Evolutionary conservation across 2,797 vertebrate genomes (phyloP).

Genomic region (Cuniculus paca): DNA sequence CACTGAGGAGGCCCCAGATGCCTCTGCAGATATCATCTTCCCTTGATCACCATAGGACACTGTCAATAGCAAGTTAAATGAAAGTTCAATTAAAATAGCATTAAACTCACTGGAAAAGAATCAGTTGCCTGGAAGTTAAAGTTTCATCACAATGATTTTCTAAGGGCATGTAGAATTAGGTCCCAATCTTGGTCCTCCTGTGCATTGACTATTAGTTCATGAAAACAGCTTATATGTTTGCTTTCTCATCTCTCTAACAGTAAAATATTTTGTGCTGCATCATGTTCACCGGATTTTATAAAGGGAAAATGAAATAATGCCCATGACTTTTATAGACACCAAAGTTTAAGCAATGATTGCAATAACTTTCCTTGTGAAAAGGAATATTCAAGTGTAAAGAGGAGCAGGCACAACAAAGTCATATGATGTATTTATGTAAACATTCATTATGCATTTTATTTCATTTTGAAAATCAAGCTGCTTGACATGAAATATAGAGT

Average conservation of each 20-base stretch:
- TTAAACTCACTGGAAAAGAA: background rate
- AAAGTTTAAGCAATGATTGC: background rate
- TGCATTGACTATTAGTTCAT: background rate
- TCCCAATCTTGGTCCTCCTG: background rate
- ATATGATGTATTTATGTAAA: conserved; percentile 49
- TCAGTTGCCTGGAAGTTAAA: background rate
- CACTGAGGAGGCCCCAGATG: background rate
- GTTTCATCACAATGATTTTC: background rate
- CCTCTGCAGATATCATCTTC: background rate
- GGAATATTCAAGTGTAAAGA: background rate
- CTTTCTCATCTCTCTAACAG: background rate
- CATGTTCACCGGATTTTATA: background rate
- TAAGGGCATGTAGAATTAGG: background rate
- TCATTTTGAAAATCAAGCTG: conserved; percentile 74
- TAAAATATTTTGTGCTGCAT: background rate
- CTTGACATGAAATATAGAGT: conserved; percentile 3
- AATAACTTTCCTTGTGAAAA: background rate
- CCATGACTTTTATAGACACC: background rate
- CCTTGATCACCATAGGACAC: background rate
- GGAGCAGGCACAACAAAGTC: conserved; percentile 26
- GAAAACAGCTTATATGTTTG: background rate
- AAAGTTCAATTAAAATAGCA: background rate
- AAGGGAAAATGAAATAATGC: conserved; percentile 7
- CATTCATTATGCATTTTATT: conserved; percentile 53
- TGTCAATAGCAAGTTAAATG: background rate